Percentiles rank a stretch among this genome's conserved stretches.
These are phyloP conservation scores for Bicyclus anynana DNA, from an alignment of 1,140 invertebrate genomes.

Conservation along the genomic window DNA sequence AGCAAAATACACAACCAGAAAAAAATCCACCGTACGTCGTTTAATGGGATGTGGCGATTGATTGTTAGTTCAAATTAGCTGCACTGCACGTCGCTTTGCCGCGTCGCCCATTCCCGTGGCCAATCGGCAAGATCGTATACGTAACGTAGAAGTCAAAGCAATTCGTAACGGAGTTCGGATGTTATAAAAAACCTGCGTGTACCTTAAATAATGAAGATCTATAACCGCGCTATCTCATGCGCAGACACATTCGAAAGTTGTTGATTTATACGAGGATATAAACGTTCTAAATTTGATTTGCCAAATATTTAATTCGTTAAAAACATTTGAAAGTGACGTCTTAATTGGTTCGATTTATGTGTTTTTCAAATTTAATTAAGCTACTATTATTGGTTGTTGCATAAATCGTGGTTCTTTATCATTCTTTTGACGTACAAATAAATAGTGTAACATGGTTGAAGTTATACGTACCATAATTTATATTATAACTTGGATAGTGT, in stretches of 20 bases:
- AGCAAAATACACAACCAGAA: too few species aligned
- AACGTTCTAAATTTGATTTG: constrained; percentile 20
- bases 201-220: constrained; percentile 20
- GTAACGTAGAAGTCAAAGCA: constrained; percentile 19
- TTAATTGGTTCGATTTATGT: constrained; percentile 15
- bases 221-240: constrained; percentile 7
- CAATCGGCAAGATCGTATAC: background rate
- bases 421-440: constrained; percentile 1
- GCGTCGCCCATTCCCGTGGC: too few species aligned
- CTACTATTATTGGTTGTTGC: constrained; percentile 10
- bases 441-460: constrained; percentile 1
- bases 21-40: too few species aligned
- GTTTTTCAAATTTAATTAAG: constrained; percentile 12
- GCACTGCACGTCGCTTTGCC: too few species aligned
- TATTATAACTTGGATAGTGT: too few species aligned
- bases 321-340: constrained; percentile 24
- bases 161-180: constrained; percentile 17
- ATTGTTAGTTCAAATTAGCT: too few species aligned
- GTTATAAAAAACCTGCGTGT: constrained; percentile 14
- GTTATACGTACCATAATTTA: background rate
- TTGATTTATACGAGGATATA: constrained; percentile 23
- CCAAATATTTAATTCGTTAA: constrained; percentile 11
- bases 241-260: constrained; percentile 28
- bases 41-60: too few species aligned
- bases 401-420: constrained; percentile 8